Base-by-base conservation (phyloP, 1,140 invertebrate genomes). In the Capitella teleta region DNA sequence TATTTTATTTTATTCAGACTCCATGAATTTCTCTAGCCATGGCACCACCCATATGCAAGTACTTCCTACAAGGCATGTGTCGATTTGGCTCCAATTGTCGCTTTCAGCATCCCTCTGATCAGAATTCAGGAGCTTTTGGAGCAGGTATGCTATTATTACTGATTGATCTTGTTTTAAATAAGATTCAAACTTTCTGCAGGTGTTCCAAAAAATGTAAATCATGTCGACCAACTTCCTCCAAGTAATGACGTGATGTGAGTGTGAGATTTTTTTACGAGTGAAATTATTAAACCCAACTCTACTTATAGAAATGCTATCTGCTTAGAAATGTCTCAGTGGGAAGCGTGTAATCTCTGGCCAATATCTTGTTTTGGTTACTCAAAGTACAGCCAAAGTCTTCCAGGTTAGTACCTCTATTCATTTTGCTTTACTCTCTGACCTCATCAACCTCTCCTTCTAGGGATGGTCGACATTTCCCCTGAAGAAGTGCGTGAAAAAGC, bases 401-500 rank as follows among this genome's bases (percentile, higher is more conserved):
- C 43, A 45, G 43, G 43, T 45, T 25, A 19, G 19, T 18, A 19
- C 26, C 23, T 28, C 6, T 40, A 1, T 45, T 2, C 43, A 19
- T 18, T 18, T 3, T 45, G 28, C 43, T 24, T 25, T 24, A 25
- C 6, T 10, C 23, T 45, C 2, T 2, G 18, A 28, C 16, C 18
- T 28, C 23, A 16, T 24, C 2, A 6, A 24, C 6, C 28, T 4
- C 19, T 19, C 14, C 0, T 44, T 28, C 28, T 28, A 45, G 43
- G 43, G 23, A 12, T 45, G 28, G 43, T 25, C 23, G 43, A 45
- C n/a, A 5, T 26, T 2, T 45, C 43, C 28, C 23, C 18, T 24
- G 43, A 45, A 45, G 43, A 45, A 25, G 43, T 45, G 6, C 23
- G 43, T 10, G 21, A 25, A 18, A 45, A 45, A 45, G 43, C 43